Evolutionary conservation across 2,113 vertebrate genomes (phyloP).

Genomic region (Mungos mungo): DNA sequence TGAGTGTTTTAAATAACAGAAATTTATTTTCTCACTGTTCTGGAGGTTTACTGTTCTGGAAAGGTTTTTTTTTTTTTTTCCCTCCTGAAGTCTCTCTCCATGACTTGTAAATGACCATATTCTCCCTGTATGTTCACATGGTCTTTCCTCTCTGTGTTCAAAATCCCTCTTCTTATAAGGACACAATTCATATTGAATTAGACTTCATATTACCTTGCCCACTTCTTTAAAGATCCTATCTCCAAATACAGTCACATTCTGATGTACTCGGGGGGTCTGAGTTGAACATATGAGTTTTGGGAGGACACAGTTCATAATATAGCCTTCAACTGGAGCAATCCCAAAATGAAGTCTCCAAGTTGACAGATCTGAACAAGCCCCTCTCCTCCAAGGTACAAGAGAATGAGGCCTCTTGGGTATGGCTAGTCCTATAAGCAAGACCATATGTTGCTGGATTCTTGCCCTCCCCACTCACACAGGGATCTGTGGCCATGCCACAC

Average conservation of each 20-base stretch:
- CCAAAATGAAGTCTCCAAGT: background rate
- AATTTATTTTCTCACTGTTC: background rate
- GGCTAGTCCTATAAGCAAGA: background rate
- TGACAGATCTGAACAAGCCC: background rate
- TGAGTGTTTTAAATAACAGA: background rate
- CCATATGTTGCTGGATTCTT: background rate
- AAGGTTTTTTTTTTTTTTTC: no score
- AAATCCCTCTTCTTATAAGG: background rate
- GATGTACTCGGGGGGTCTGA: background rate
- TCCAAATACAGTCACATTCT: background rate
- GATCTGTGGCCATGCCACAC: background rate
- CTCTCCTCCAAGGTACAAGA: background rate
- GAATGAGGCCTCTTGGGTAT: background rate
- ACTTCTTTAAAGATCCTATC: background rate
- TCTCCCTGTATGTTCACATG: background rate
- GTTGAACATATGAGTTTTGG: background rate
- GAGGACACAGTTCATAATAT: background rate
- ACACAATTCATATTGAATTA: background rate
- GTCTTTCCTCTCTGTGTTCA: background rate
- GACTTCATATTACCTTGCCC: background rate
- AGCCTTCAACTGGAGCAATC: background rate
- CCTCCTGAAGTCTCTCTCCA: background rate
- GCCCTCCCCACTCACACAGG: background rate
- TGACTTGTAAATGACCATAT: background rate
- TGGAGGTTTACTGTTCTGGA: background rate